Percentiles rank a stretch among this genome's conserved stretches.
phyloP scores from a whole-genome alignment of 2,113 vertebrate species.

The Mesocricetus auratus region DNA sequence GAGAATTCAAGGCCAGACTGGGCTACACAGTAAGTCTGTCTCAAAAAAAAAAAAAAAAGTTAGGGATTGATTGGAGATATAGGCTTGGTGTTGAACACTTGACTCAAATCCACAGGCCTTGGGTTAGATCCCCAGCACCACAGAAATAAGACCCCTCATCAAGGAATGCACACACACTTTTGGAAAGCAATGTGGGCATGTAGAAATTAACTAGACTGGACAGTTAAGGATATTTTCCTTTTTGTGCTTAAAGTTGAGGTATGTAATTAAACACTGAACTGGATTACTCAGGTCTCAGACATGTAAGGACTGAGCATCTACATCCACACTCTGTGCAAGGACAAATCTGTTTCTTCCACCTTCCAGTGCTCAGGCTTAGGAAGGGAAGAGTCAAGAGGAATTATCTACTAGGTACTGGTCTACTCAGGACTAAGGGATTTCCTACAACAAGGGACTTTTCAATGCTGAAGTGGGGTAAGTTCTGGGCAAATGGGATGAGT shows the following conservation, averaged over 20 bases:
- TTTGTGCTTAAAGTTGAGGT: not conserved
- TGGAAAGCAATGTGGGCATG: not conserved
- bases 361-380: not conserved
- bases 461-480: slow-evolving; percentile 17
- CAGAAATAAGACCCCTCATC: not conserved
- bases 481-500: not conserved
- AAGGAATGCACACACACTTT: not conserved
- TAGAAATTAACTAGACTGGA: slow-evolving; percentile 5
- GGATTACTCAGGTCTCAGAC: not conserved
- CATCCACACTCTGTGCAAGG: not conserved
- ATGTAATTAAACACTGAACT: not conserved
- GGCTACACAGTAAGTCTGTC: not conserved
- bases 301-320: not conserved
- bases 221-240: not conserved
- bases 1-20: not conserved
- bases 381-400: not conserved
- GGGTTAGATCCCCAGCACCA: not conserved
- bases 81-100: not conserved
- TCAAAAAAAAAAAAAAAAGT: not conserved
- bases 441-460: not conserved
- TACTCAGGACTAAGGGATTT: not conserved
- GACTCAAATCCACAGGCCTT: not conserved
- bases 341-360: slow-evolving; percentile 15
- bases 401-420: not conserved
- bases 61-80: not conserved